These are phyloP conservation scores for Boleophthalmus pectinirostris DNA, from an alignment of 2,113 vertebrate species.

Conservation along the genomic window DNA sequence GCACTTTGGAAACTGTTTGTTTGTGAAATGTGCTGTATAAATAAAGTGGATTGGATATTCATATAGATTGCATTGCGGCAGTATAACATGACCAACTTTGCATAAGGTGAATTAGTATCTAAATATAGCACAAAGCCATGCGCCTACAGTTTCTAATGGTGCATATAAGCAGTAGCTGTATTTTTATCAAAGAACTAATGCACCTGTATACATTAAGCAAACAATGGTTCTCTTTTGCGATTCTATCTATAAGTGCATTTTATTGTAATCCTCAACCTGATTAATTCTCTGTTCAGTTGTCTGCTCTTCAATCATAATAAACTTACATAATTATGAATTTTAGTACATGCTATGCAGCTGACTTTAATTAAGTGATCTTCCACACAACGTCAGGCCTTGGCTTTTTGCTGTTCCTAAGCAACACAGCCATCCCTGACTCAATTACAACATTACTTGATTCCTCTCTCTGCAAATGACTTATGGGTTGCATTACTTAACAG, in stretches of 20 bases:
- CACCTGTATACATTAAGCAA: background rate
- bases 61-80: background rate
- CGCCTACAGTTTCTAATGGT: background rate
- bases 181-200: background rate
- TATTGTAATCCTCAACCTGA: background rate
- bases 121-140: background rate
- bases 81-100: background rate
- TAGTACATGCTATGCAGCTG: conserved; percentile 36
- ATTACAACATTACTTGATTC: conserved; percentile 71
- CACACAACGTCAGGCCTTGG: conserved; percentile 28
- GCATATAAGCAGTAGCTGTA: background rate
- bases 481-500: conserved; percentile 70
- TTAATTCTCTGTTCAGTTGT: background rate
- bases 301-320: conserved; percentile 3
- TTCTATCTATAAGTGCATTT: background rate
- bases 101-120: background rate
- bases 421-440: conserved; percentile 71
- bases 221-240: background rate
- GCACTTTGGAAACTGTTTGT: too few species aligned
- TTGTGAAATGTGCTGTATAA: too few species aligned
- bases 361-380: conserved; percentile 49
- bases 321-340: background rate
- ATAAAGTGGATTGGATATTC: too few species aligned
- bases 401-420: conserved; percentile 74
- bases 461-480: conserved; percentile 70